A percentile compares a stretch with the other conserved stretches of the same genome.
phyloP scores from a whole-genome alignment of 2,797 vertebrate genomes.

The Eulemur mongoz region DNA sequence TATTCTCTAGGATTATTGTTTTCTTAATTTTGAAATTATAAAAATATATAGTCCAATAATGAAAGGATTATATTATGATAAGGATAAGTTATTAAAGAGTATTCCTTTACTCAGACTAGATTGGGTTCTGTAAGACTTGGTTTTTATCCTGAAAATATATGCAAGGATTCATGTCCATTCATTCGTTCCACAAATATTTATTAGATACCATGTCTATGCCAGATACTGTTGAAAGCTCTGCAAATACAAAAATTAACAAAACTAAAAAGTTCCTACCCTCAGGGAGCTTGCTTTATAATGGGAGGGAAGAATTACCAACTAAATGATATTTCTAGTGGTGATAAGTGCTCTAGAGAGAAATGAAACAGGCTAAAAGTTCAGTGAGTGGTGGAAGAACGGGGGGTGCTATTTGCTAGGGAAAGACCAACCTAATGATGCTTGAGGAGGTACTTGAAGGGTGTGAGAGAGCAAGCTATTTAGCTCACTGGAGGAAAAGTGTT shows the following conservation, averaged over 20 bases:
- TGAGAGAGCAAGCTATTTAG: not conserved
- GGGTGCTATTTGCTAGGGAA: not conserved
- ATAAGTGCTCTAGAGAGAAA: not conserved
- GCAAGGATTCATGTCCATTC: not conserved
- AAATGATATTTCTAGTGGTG: not conserved
- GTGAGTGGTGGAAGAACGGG: not conserved
- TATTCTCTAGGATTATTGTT: not conserved
- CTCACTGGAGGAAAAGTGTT: not conserved
- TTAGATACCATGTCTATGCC: not conserved
- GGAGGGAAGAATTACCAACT: not conserved
- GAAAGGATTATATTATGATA: not conserved
- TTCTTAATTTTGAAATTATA: constrained; percentile 2
- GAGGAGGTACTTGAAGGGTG: not conserved
- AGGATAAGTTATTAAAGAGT: not conserved
- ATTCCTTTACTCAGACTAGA: not conserved
- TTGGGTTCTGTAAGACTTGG: not conserved
- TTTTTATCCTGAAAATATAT: constrained; percentile 5
- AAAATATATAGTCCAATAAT: not conserved
- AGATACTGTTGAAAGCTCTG: not conserved
- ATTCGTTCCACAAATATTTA: not conserved
- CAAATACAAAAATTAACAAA: not conserved
- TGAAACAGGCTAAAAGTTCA: not conserved
- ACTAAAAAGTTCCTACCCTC: not conserved
- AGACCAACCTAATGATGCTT: not conserved
- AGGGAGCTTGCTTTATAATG: not conserved